These are phyloP conservation scores for Dendronephthya gigantea DNA, from an alignment of 64 coral and sea anemone genomes.

Conservation along the genomic window DNA sequence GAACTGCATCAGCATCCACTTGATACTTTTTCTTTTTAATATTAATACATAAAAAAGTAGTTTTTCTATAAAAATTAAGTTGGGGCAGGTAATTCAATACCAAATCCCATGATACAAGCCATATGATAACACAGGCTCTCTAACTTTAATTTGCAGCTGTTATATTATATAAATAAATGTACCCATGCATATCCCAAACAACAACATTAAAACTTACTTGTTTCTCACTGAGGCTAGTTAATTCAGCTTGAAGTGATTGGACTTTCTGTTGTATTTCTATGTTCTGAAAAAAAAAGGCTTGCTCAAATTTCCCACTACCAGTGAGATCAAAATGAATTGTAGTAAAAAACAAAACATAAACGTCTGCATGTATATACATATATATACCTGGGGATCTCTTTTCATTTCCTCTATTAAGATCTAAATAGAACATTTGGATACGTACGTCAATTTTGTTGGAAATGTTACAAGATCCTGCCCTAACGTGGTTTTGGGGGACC, in stretches of 20 bases:
- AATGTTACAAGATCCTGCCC: no score
- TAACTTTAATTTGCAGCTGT: neutral
- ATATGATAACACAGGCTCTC: no score
- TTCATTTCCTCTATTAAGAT: neutral
- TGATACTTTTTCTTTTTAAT: no score
- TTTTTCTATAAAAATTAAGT: no score
- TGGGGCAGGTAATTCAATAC: no score
- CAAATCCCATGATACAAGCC: no score
- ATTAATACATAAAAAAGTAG: no score
- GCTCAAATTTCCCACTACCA: neutral
- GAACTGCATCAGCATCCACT: no score
- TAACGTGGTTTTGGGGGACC: no score
- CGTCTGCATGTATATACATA: no score
- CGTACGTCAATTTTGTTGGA: no score
- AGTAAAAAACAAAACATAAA: no score
- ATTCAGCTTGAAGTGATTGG: neutral
- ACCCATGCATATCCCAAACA: neutral
- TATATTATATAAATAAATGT: neutral
- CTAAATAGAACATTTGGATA: neutral
- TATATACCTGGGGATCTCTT: neutral
- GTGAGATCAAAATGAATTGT: neutral
- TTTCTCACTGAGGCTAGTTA: neutral
- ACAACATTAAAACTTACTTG: neutral
- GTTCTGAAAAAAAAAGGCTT: neutral
- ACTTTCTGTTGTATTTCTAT: neutral